Evolutionary conservation across 2,888 invertebrate genomes (phyloP), one percentile per base, ranked within the genome.

Genomic region (Chymomyza amoena): DNA sequence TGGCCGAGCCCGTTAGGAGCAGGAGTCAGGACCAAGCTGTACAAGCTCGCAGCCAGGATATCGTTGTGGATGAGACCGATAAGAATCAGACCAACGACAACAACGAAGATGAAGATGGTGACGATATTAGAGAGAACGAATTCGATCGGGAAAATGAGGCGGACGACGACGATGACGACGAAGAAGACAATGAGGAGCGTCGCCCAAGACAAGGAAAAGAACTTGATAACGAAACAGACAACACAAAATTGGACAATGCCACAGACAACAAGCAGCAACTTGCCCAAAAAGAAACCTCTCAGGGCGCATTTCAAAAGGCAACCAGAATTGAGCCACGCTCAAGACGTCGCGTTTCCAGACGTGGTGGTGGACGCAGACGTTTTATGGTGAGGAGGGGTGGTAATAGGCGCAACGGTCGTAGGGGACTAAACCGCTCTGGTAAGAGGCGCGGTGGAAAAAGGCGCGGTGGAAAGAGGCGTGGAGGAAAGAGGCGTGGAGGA

Each of bases 61-160:
- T 0, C 28, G 2, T 56, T 56, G 56, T 56, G 68, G 57, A 13
- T 25, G 60, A 64, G 69, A 6, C 52, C 9, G 64, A 66, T 5
- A 66, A 68, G 9, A 60, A 66, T 0, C 64, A 70, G 4, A n/a
- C 61, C 10, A 20, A 50, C 4, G 50, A 7, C 2, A 6, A 51
- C 7, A 6, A 51, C 7, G 68, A 85, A 20, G 80, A 79, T 9
- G 69, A 70, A n/a, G 73, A 73, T 64, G 70, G 65, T 36, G 63
- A 80, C 32, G 79, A 84, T n/a, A 79, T 75, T 6, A 6, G 64
- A 6, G 76, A 68, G 3, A 1, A 54, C 7, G 54, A 54, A 18
- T 20, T 6, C 25, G 72, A 73, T 50, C 52, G 39, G 3, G 64
- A n/a, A 4, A 20, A 68, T 6, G 52, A 68, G n/a, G 51, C 6